Evolutionary conservation across 2,888 invertebrate genomes (phyloP).

Genomic region (Morpho deidamia): DNA sequence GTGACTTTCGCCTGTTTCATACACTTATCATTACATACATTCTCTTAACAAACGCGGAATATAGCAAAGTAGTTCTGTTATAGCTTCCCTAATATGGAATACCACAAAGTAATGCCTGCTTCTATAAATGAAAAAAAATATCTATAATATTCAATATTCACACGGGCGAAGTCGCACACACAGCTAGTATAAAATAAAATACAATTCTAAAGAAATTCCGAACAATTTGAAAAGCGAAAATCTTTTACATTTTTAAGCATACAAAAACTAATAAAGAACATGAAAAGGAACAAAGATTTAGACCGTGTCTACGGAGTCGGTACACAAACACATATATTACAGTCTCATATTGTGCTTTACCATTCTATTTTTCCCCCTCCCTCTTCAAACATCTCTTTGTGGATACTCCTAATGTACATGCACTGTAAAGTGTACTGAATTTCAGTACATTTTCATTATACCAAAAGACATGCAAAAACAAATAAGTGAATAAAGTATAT

Average conservation of each 20-base stretch:
- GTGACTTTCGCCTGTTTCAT: no score
- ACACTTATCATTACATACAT: no score
- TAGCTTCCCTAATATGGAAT: no score
- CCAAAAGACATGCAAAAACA: conserved; percentile 27
- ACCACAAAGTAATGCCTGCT: no score
- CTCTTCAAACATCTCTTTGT: conserved; percentile 8
- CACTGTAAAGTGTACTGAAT: conserved; percentile 52
- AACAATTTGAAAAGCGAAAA: neutral
- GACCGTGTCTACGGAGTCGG: conserved; percentile 12
- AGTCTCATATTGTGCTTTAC: conserved; percentile 29
- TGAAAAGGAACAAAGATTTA: neutral
- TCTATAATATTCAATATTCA: no score
- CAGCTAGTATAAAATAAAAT: no score
- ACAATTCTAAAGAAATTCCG: no score
- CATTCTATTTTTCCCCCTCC: conserved; percentile 22
- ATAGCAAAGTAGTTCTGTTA: no score
- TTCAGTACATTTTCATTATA: conserved; percentile 34
- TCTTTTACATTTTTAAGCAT: neutral
- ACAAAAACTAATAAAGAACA: neutral
- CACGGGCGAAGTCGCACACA: no score
- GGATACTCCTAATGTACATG: conserved; percentile 29
- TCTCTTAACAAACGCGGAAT: no score
- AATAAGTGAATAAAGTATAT: conserved; percentile 37
- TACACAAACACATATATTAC: conserved; percentile 32
- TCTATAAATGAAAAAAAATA: no score